Evolutionary conservation across 2,888 invertebrate genomes (phyloP).

Genomic region (Gisinianus flammeolus): DNA sequence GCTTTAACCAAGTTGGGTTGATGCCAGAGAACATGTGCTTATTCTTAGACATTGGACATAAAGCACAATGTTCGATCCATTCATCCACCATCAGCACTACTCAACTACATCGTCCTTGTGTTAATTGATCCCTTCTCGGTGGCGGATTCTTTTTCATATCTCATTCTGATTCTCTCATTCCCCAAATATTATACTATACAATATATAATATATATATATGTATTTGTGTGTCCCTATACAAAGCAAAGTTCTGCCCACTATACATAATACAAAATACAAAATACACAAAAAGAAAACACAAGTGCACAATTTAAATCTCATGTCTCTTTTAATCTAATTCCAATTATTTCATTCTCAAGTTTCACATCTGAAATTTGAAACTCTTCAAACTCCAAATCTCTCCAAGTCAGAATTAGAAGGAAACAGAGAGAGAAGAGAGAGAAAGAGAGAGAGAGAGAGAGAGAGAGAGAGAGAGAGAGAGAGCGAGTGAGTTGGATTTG

Average conservation of each 20-base stretch:
- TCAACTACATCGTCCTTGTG: conserved; percentile 21
- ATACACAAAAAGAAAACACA: too few species aligned
- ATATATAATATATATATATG: neutral
- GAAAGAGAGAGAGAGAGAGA: conserved; percentile 1
- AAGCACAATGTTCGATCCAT: neutral
- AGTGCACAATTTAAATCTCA: too few species aligned
- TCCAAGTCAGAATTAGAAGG: neutral
- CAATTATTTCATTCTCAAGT: too few species aligned
- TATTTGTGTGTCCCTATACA: neutral
- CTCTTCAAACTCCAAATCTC: neutral
- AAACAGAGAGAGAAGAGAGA: neutral
- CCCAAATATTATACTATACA: neutral
- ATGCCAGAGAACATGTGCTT: conserved; percentile 24
- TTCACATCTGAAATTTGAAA: neutral
- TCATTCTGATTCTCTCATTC: neutral
- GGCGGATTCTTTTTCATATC: neutral
- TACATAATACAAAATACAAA: neutral
- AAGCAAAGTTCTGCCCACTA: neutral
- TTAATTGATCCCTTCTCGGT: conserved; percentile 33
- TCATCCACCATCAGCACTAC: neutral
- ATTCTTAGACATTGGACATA: conserved; percentile 15
- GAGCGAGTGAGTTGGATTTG: too few species aligned
- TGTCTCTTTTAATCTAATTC: too few species aligned
- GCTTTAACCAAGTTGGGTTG: conserved; percentile 28
- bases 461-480: neutral